These are phyloP conservation scores for Natrix natrix DNA, from an alignment of 2,797 vertebrate species.

Conservation along the genomic window DNA sequence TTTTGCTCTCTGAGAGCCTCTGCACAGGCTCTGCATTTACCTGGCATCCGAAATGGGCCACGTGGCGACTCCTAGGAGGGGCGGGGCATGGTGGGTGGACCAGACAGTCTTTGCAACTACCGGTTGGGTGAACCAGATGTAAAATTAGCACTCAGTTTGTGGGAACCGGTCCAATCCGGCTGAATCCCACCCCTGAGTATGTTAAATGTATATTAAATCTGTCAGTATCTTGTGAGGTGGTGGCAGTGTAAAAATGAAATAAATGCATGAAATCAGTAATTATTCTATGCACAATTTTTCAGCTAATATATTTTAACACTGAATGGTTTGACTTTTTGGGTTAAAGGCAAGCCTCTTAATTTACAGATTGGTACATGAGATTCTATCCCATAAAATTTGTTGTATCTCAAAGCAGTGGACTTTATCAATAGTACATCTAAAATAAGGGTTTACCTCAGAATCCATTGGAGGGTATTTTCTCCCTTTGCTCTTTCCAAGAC, in stretches of 20 bases:
- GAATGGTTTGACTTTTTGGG: background rate
- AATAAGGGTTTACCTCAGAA: conserved; percentile 74
- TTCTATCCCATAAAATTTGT: background rate
- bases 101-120: too few species aligned
- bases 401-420: background rate
- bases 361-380: background rate
- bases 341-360: background rate
- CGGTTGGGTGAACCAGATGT: too few species aligned
- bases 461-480: conserved; percentile 92
- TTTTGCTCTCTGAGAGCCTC: too few species aligned
- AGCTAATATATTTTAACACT: background rate
- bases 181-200: background rate
- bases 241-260: background rate
- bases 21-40: too few species aligned
- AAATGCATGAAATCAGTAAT: background rate
- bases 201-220: background rate
- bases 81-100: too few species aligned
- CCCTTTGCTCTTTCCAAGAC: conserved; percentile 93
- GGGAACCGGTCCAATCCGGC: too few species aligned
- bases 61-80: too few species aligned
- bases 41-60: too few species aligned
- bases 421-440: background rate
- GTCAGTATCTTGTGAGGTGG: background rate
- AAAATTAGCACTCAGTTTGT: too few species aligned
- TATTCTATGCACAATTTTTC: background rate